These are phyloP conservation scores for Pachyramphus minor DNA, from an alignment of 2,113 vertebrate species.

Conservation along the genomic window DNA sequence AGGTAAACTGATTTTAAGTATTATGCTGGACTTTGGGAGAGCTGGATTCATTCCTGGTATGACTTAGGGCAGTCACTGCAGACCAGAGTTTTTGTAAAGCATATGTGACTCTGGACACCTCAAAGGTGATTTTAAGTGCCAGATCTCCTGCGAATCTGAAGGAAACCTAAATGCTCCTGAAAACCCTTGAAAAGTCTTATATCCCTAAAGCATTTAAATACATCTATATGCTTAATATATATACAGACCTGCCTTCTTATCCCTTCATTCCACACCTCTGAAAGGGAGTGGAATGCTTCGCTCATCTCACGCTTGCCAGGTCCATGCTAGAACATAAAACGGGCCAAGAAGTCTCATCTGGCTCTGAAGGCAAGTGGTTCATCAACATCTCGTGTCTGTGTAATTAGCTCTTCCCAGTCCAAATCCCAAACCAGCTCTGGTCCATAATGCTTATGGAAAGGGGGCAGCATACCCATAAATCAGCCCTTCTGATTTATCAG, in stretches of 20 bases:
- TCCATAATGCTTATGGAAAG: background rate
- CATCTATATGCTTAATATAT: background rate
- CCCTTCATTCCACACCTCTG: background rate
- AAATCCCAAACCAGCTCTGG: background rate
- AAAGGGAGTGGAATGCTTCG: background rate
- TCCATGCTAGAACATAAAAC: background rate
- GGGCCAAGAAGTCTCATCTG: background rate
- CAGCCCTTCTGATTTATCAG: background rate
- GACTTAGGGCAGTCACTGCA: background rate
- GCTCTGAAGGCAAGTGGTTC: background rate
- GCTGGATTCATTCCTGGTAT: background rate
- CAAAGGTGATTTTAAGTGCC: background rate
- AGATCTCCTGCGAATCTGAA: background rate
- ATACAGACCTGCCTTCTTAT: background rate
- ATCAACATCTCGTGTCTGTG: background rate
- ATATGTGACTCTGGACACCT: background rate
- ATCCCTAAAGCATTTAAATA: background rate
- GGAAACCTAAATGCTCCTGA: background rate
- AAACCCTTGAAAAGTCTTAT: background rate
- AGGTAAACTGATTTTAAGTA: background rate
- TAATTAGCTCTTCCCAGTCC: background rate
- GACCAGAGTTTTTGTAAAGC: background rate
- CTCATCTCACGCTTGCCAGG: background rate
- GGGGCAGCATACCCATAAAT: background rate
- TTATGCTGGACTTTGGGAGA: background rate